phyloP scores from a whole-genome alignment of 2,888 invertebrate genomes.

The Torymus aiolomorphi region DNA sequence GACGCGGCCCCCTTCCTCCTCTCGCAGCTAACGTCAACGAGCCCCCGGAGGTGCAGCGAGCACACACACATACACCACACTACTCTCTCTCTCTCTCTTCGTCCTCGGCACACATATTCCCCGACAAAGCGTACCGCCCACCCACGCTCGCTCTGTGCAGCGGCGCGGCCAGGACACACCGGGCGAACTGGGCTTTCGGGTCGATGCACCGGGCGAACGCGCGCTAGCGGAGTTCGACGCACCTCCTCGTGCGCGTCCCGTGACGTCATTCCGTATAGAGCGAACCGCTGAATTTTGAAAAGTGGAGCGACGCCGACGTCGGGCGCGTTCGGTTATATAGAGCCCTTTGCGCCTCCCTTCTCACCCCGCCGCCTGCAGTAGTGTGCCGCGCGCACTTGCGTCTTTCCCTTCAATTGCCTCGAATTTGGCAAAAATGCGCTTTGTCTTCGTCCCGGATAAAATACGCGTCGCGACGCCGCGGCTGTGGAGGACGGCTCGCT shows the following conservation, averaged over 20 bases:
- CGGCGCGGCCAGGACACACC: constrained; percentile 60
- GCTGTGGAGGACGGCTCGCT: too few species aligned
- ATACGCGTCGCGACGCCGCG: too few species aligned
- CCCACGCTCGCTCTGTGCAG: background rate
- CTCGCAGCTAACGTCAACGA: constrained; percentile 31
- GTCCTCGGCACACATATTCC: constrained; percentile 67
- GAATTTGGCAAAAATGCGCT: constrained; percentile 28
- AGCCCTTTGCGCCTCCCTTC: background rate
- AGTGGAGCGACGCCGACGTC: constrained; percentile 56
- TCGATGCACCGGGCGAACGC: constrained; percentile 68
- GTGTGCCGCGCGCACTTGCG: background rate
- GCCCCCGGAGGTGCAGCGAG: background rate
- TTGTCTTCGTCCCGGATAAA: too few species aligned
- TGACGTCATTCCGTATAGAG: constrained; percentile 16
- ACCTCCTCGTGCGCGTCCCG: constrained; percentile 5
- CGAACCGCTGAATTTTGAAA: constrained; percentile 56
- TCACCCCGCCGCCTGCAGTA: background rate
- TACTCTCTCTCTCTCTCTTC: constrained; percentile 45
- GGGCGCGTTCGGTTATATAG: too few species aligned
- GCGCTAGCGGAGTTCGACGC: constrained; percentile 18
- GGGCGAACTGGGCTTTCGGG: constrained; percentile 70
- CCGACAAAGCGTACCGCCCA: constrained; percentile 11
- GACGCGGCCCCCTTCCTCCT: background rate
- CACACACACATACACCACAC: too few species aligned
- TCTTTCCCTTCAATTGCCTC: constrained; percentile 19